Conservation (phyloP, 1,140 invertebrate species). For the Zaprionus lachaisei region DNA sequence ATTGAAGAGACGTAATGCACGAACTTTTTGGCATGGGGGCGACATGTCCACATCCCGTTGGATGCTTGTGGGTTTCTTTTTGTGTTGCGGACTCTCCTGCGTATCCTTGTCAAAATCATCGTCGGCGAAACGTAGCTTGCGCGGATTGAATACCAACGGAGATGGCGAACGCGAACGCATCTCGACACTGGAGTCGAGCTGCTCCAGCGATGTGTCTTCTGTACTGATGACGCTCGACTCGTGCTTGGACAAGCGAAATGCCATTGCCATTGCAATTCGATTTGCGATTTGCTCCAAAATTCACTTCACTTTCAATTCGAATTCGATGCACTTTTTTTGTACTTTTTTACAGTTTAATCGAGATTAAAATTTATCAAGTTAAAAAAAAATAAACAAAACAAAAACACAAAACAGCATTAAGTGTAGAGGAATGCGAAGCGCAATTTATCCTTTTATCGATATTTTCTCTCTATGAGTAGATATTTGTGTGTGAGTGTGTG, state of each 20-base stretch:
- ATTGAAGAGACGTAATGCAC: constrained; percentile 92
- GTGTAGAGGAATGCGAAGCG: constrained; percentile 52
- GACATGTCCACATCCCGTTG: constrained; percentile 77
- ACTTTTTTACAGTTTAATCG: constrained; percentile 3
- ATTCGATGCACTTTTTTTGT: neutral
- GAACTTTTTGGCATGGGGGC: constrained; percentile 92
- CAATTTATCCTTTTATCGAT: constrained; percentile 46
- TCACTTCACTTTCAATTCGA: constrained; percentile 27
- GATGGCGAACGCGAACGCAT: constrained; percentile 74
- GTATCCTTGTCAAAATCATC: constrained; percentile 77
- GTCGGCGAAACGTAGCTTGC: constrained; percentile 74
- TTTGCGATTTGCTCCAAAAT: constrained; percentile 4
- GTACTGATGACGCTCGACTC: constrained; percentile 64
- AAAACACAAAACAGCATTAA: constrained; percentile 67
- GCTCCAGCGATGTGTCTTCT: constrained; percentile 52
- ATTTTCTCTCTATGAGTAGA: neutral
- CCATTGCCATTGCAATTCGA: constrained; percentile 55
- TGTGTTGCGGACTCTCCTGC: constrained; percentile 58
- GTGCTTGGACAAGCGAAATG: constrained; percentile 72
- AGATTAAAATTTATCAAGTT: constrained; percentile 15
- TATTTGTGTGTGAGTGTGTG: neutral
- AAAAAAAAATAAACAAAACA: constrained; percentile 62
- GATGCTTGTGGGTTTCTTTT: constrained; percentile 16
- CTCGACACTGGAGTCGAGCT: constrained; percentile 74
- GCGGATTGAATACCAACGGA: constrained; percentile 69